Conservation (phyloP, 2,797 vertebrate genomes). For the Danio albolineatus region DNA sequence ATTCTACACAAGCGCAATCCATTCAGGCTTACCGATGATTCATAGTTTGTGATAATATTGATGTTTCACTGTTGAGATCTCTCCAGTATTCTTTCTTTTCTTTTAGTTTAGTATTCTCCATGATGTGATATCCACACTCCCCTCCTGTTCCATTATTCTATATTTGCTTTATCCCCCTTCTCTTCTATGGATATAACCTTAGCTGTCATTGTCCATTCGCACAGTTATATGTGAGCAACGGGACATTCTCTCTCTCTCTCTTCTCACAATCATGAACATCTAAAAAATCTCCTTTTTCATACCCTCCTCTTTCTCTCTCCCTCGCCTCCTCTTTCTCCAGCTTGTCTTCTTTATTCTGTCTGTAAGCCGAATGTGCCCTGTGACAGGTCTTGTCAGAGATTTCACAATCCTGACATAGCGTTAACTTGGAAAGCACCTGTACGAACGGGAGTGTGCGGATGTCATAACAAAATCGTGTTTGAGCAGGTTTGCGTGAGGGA, state of each 20-base stretch:
- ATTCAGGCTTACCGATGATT: background rate
- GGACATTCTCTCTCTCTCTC: slow-evolving; percentile 56
- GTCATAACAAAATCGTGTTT: slow-evolving; percentile 20
- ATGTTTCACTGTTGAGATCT: background rate
- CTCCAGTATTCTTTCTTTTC: too few relatives aligned
- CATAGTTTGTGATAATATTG: slow-evolving; percentile 21
- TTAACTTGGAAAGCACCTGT: slow-evolving; percentile 60
- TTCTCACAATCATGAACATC: slow-evolving; percentile 70
- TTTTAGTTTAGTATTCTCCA: background rate
- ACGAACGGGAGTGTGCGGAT: slow-evolving; percentile 32
- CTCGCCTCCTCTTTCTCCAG: slow-evolving; percentile 49
- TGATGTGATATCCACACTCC: slow-evolving; percentile 10
- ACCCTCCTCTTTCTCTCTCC: slow-evolving; percentile 29
- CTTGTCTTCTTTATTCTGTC: slow-evolving; percentile 60
- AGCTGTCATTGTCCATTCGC: slow-evolving; percentile 65
- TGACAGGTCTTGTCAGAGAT: slow-evolving; percentile 75
- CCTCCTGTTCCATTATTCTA: slow-evolving; percentile 23
- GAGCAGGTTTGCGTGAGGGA: slow-evolving; percentile 7
- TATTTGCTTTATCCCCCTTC: slow-evolving; percentile 30
- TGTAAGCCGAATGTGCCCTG: slow-evolving; percentile 58
- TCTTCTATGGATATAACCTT: slow-evolving; percentile 44
- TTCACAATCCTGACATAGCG: slow-evolving; percentile 68
- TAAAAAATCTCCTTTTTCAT: slow-evolving; percentile 47
- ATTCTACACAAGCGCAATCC: background rate
- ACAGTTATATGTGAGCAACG: slow-evolving; percentile 57